These are phyloP conservation scores for Aethina tumida DNA, from an alignment of 1,140 invertebrate genomes.

Conservation along the genomic window DNA sequence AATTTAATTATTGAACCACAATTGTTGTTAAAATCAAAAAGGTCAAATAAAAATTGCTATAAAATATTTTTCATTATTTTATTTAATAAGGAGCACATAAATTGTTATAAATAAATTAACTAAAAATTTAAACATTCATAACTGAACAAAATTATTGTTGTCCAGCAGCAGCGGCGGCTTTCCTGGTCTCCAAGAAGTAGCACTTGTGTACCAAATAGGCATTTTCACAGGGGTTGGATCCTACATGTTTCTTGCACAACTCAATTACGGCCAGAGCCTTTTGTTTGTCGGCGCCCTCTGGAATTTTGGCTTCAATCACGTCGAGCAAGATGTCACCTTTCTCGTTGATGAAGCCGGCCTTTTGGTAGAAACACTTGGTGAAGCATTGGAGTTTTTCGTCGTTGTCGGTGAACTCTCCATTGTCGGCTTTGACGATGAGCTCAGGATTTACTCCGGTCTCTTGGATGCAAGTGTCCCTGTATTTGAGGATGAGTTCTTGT, in stretches of 20 bases:
- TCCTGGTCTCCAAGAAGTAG: too few relatives aligned
- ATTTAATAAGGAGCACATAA: too few relatives aligned
- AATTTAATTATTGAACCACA: too few relatives aligned
- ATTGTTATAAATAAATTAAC: too few relatives aligned
- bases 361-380: constrained; percentile 32
- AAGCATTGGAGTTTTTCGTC: constrained; percentile 27
- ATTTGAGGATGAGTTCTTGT: constrained; percentile 17
- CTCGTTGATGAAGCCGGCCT: constrained; percentile 28
- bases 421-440: constrained; percentile 30
- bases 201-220: constrained; percentile 41
- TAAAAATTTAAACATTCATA: too few relatives aligned
- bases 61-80: too few relatives aligned
- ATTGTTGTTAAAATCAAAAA: too few relatives aligned
- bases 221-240: constrained; percentile 37
- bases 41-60: too few relatives aligned
- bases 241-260: constrained; percentile 38
- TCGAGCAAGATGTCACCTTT: constrained; percentile 29
- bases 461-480: constrained; percentile 26
- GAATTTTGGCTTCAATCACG: constrained; percentile 30
- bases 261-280: constrained; percentile 30
- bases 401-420: constrained; percentile 30
- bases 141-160: too few relatives aligned
- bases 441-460: constrained; percentile 28
- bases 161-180: too few relatives aligned
- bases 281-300: constrained; percentile 23